Evolutionary conservation across 1,140 invertebrate genomes (phyloP).

Genomic region (Drosophila aff.): DNA sequence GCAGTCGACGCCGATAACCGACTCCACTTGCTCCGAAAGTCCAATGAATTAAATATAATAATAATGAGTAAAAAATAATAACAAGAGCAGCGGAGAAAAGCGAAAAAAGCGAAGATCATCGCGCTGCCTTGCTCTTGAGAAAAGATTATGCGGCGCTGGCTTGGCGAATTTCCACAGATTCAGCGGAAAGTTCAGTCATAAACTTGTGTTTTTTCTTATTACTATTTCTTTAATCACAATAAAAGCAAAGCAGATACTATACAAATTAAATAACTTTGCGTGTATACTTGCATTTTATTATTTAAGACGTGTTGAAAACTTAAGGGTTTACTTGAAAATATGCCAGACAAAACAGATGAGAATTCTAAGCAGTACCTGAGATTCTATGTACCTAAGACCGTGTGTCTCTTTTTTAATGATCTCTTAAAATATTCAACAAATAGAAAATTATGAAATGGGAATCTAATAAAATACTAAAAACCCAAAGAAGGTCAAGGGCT

Average conservation of each 20-base stretch:
- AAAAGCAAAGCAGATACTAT: neutral
- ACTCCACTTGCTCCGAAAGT: slow-evolving; percentile 13
- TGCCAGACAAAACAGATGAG: neutral
- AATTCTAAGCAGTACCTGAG: too few species aligned
- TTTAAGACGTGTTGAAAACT: neutral
- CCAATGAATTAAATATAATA: slow-evolving; percentile 39
- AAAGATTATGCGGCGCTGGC: slow-evolving; percentile 42
- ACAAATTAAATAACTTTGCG: neutral
- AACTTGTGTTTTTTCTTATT: neutral
- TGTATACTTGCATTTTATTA: neutral
- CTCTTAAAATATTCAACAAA: neutral
- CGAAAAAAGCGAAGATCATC: neutral
- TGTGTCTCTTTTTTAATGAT: neutral
- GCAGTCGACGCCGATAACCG: slow-evolving; percentile 30
- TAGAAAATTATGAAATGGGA: neutral
- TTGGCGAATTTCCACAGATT: slow-evolving; percentile 37
- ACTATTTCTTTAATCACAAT: neutral
- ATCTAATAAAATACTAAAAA: too few species aligned
- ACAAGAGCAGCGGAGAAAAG: slow-evolving; percentile 6
- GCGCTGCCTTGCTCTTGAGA: slow-evolving; percentile 39
- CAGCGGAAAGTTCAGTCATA: slow-evolving; percentile 24
- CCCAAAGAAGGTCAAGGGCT: slow-evolving; percentile 7
- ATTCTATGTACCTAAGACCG: too few species aligned
- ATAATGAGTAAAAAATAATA: neutral
- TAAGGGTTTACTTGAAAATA: neutral